Conservation (phyloP, 2,113 vertebrate genomes). For the Electrona antarctica region DNA sequence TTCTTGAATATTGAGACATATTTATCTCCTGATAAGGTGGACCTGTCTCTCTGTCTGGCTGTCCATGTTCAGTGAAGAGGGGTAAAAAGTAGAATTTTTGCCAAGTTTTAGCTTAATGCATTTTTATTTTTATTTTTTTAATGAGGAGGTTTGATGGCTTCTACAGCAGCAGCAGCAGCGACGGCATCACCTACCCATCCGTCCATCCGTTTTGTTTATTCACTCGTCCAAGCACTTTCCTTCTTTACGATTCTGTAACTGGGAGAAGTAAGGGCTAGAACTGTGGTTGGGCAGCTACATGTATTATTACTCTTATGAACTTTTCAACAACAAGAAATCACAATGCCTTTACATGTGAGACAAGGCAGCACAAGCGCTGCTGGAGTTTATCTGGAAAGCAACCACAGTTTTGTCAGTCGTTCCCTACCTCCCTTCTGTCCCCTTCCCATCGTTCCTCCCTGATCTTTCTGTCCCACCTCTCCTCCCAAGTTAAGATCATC, state of each 20-base stretch:
- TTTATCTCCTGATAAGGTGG: constrained; percentile 35
- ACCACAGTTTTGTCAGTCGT: constrained; percentile 68
- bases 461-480: constrained; percentile 12
- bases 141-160: constrained; percentile 48
- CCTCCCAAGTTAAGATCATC: constrained; percentile 38
- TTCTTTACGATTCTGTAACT: constrained; percentile 70
- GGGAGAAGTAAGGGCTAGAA: constrained; percentile 84
- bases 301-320: constrained; percentile 66
- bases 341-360: constrained; percentile 71
- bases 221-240: constrained; percentile 64
- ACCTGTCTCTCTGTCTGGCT: constrained; percentile 58
- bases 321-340: constrained; percentile 65
- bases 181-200: constrained; percentile 18
- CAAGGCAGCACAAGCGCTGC: constrained; percentile 67
- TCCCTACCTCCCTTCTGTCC: constrained; percentile 48
- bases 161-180: constrained; percentile 35
- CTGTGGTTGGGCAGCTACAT: constrained; percentile 83
- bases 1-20: constrained; percentile 58
- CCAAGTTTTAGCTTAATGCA: constrained; percentile 53
- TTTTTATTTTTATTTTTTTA: constrained; percentile 23
- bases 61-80: constrained; percentile 67
- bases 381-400: constrained; percentile 63
- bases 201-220: constrained; percentile 25
- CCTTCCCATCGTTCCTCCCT: background rate
- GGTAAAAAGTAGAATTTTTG: constrained; percentile 61